Evolutionary conservation across 2,888 invertebrate species (phyloP).

Genomic region (Mesoligia furuncula): DNA sequence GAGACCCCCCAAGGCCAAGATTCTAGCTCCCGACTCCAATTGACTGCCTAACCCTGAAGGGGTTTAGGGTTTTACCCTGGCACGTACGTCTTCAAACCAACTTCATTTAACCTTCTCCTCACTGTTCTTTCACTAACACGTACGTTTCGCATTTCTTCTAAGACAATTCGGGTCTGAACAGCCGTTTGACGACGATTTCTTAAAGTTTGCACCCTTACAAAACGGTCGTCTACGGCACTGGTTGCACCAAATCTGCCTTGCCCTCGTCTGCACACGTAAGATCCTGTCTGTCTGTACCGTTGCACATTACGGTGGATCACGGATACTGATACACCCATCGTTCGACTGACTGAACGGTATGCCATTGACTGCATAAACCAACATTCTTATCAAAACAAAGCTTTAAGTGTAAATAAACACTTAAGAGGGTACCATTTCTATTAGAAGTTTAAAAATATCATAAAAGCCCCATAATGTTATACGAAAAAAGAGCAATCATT

Average conservation of each 20-base stretch:
- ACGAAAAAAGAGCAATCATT: too few species aligned
- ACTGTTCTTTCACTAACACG: too few species aligned
- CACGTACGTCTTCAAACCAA: too few species aligned
- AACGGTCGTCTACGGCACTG: slow-evolving; percentile 11
- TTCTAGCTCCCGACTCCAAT: too few species aligned
- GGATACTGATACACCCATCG: slow-evolving; percentile 4
- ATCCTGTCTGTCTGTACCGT: slow-evolving; percentile 9
- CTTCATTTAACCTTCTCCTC: too few species aligned
- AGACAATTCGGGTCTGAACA: too few species aligned
- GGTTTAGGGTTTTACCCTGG: too few species aligned
- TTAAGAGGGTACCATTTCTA: too few species aligned
- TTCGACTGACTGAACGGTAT: slow-evolving; percentile 5
- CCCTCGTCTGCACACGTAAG: slow-evolving; percentile 1
- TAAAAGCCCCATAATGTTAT: background rate
- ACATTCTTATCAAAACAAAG: background rate
- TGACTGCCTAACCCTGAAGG: too few species aligned
- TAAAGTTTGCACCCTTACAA: background rate
- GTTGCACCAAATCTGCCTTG: slow-evolving; percentile 3
- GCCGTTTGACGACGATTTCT: background rate
- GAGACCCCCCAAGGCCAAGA: too few species aligned
- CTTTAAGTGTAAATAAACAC: too few species aligned
- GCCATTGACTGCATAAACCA: background rate
- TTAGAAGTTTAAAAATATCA: background rate
- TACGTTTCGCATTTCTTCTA: too few species aligned
- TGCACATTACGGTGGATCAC: slow-evolving; percentile 8